Conservation (phyloP, 2,113 vertebrate genomes). For the Capreolus pygargus region DNA sequence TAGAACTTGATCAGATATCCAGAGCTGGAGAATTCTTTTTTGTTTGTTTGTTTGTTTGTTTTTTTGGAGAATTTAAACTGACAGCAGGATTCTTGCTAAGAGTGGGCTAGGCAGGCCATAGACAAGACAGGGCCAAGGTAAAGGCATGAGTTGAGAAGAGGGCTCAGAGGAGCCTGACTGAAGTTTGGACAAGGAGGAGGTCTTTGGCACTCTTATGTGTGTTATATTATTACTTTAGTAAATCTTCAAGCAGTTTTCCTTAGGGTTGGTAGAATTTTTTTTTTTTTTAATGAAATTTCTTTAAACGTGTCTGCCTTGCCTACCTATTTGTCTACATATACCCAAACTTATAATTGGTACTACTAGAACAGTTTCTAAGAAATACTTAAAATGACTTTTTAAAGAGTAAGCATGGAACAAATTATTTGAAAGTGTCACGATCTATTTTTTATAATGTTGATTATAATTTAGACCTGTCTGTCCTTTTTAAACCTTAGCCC, state of each 20-base stretch:
- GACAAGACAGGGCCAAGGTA: too few relatives aligned
- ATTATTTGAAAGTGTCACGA: background rate
- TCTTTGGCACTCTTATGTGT: background rate
- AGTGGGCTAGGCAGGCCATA: background rate
- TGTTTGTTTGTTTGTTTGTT: too few relatives aligned
- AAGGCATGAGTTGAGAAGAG: background rate
- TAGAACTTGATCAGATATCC: background rate
- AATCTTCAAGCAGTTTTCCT: background rate
- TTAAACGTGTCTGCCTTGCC: background rate
- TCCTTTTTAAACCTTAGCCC: background rate
- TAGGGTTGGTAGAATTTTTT: background rate
- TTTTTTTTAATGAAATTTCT: background rate
- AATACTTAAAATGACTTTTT: background rate
- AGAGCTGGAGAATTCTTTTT: background rate
- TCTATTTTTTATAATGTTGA: background rate
- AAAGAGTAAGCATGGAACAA: background rate
- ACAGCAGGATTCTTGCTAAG: background rate
- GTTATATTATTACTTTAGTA: background rate
- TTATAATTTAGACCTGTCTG: background rate
- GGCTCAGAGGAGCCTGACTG: background rate
- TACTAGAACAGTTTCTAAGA: background rate
- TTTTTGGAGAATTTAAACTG: background rate
- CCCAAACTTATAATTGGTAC: background rate
- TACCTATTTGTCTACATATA: background rate
- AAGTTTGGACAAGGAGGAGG: background rate